Conservation (phyloP, 2,888 invertebrate genomes). For the Dicycla oo region DNA sequence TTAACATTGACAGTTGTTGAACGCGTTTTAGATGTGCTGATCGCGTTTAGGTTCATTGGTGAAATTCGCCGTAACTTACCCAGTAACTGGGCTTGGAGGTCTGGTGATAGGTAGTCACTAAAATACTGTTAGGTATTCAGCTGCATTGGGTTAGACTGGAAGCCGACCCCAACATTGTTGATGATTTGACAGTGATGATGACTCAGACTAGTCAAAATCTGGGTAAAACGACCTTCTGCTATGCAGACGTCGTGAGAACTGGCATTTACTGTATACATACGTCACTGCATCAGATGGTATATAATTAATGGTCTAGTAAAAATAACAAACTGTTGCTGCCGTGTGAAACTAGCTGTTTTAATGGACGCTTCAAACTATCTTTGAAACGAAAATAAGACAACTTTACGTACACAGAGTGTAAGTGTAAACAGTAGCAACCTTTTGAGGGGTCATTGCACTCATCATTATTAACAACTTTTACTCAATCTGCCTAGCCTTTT, state of each 20-base stretch:
- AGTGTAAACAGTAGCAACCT: too few relatives aligned
- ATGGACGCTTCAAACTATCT: slow-evolving; percentile 17
- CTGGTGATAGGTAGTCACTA: too few relatives aligned
- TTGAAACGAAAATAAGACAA: slow-evolving; percentile 17
- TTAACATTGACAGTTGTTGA: too few relatives aligned
- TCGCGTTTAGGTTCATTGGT: too few relatives aligned
- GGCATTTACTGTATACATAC: slow-evolving; percentile 28
- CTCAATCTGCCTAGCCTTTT: too few relatives aligned
- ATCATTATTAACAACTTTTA: too few relatives aligned
- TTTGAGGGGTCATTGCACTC: too few relatives aligned
- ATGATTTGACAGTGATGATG: neutral
- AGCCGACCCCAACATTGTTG: neutral
- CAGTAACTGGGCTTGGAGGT: too few relatives aligned
- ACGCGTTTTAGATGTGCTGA: too few relatives aligned
- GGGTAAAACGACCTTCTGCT: slow-evolving; percentile 15
- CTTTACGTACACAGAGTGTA: neutral
- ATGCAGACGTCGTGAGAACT: slow-evolving; percentile 36
- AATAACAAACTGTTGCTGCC: slow-evolving; percentile 41
- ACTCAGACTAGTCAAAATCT: neutral
- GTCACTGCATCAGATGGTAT: slow-evolving; percentile 47
- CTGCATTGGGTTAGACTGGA: neutral
- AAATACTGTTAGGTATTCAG: too few relatives aligned
- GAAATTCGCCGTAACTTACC: too few relatives aligned
- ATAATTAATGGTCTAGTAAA: slow-evolving; percentile 50
- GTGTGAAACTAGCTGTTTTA: slow-evolving; percentile 41